A percentile compares a stretch with the other conserved stretches of the same genome.
These are phyloP conservation scores for Porites lobata DNA, from an alignment of 92 coral and sea anemone genomes.

Conservation along the genomic window DNA sequence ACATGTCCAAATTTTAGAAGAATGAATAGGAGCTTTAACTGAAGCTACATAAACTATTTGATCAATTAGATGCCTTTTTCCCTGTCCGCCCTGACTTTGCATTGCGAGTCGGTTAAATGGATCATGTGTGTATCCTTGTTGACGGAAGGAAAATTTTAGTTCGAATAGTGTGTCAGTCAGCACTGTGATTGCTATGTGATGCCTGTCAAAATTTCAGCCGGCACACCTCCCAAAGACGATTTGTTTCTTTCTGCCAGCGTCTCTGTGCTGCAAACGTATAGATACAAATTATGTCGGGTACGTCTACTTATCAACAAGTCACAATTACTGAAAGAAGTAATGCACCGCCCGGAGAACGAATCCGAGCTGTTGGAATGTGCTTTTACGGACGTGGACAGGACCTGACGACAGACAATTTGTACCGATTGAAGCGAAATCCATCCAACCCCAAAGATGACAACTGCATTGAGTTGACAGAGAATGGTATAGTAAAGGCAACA, in stretches of 20 bases:
- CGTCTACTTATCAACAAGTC: conserved; percentile 1
- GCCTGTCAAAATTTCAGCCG: background rate
- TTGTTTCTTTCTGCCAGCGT: no score
- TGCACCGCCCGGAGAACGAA: conserved; percentile 20
- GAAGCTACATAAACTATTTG: background rate
- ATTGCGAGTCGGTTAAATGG: background rate
- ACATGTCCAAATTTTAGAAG: conserved; percentile 4
- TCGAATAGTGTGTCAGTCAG: conserved; percentile 2
- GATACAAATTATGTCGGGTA: background rate
- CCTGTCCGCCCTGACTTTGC: conserved; percentile 9
- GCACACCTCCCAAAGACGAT: conserved; percentile 5
- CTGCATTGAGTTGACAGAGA: conserved; percentile 10
- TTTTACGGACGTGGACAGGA: conserved; percentile 3
- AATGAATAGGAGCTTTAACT: conserved; percentile 7
- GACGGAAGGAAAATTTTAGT: background rate
- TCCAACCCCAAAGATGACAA: background rate
- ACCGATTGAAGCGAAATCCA: conserved; percentile 22
- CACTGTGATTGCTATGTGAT: conserved; percentile 11
- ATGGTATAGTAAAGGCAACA: background rate
- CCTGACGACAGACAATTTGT: conserved; percentile 2
- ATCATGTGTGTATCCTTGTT: no score
- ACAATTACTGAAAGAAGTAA: conserved; percentile 17
- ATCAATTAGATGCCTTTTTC: conserved; percentile 6
- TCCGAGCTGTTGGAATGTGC: conserved; percentile 35
- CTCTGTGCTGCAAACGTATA: no score